Conservation (phyloP, 2,797 vertebrate species). For the Cyprinodon diabolis region DNA sequence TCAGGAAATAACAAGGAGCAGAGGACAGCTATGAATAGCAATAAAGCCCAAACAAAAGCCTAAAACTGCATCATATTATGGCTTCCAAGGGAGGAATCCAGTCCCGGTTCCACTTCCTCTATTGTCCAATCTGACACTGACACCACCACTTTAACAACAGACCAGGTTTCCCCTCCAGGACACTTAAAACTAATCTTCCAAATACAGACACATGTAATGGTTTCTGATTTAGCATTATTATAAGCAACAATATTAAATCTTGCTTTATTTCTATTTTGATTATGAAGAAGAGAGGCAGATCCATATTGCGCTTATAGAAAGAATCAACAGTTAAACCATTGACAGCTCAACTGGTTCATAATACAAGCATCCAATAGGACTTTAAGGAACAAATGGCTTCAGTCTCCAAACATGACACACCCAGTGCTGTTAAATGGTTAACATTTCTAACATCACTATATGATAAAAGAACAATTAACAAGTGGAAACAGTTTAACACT, state of each 20-base stretch:
- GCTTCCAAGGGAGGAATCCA: conserved; percentile 79
- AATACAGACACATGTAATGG: neutral
- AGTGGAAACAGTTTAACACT: neutral
- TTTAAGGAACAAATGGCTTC: neutral
- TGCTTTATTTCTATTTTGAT: neutral
- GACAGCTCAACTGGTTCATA: neutral
- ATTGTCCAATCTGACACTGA: neutral
- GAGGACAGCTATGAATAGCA: conserved; percentile 76
- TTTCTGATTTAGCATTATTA: neutral
- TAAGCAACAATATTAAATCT: neutral
- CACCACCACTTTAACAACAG: neutral
- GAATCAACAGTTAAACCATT: neutral
- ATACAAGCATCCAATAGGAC: neutral
- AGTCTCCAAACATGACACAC: neutral
- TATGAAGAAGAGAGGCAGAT: neutral
- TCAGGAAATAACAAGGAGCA: conserved; percentile 86
- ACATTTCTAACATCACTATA: neutral
- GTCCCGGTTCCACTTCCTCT: conserved; percentile 52
- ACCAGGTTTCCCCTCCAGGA: neutral
- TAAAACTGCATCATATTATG: conserved; percentile 82
- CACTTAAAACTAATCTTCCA: neutral
- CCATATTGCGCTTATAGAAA: neutral
- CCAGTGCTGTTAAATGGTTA: neutral
- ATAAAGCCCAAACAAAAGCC: conserved; percentile 83
- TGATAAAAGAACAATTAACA: conserved; percentile 23